A percentile compares a stretch with the other conserved stretches of the same genome.
phyloP scores from a whole-genome alignment of 2,113 vertebrate species.

The Struthidea cinerea region DNA sequence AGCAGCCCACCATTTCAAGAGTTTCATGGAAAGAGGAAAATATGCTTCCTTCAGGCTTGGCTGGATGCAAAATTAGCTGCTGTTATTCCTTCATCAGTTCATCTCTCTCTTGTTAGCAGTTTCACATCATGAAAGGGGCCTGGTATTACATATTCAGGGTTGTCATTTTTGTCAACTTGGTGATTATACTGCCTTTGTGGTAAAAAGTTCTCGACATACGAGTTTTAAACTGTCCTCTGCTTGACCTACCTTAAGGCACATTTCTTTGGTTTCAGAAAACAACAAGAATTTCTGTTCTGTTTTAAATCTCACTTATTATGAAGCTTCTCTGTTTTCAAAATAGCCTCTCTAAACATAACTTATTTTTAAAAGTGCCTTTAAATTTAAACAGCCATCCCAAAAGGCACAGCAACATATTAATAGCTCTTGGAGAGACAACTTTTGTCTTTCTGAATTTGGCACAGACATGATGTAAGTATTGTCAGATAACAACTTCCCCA shows the following conservation, averaged over 20 bases:
- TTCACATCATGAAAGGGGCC: not conserved
- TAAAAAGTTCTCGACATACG: not conserved
- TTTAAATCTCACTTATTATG: not conserved
- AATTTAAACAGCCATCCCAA: not conserved
- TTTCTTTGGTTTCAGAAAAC: not conserved
- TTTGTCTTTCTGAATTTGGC: conserved; percentile 1
- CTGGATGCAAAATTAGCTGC: conserved; percentile 1
- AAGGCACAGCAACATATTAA: not conserved
- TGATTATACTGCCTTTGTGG: not conserved
- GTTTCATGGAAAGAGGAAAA: not conserved
- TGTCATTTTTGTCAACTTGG: not conserved
- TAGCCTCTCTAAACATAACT: not conserved
- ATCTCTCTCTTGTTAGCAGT: not conserved
- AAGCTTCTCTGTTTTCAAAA: not conserved
- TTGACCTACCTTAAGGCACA: not conserved
- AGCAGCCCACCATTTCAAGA: not conserved
- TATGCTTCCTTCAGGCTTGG: conserved; percentile 1
- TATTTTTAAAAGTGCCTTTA: not conserved
- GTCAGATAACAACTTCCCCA: not conserved
- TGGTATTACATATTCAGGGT: not conserved
- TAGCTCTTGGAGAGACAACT: not conserved
- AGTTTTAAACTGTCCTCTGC: not conserved
- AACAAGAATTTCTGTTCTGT: not conserved
- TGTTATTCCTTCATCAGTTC: not conserved
- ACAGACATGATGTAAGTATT: not conserved